Evolutionary conservation across 2,113 vertebrate genomes (phyloP).

Genomic region (Cricetomys ansorgei): DNA sequence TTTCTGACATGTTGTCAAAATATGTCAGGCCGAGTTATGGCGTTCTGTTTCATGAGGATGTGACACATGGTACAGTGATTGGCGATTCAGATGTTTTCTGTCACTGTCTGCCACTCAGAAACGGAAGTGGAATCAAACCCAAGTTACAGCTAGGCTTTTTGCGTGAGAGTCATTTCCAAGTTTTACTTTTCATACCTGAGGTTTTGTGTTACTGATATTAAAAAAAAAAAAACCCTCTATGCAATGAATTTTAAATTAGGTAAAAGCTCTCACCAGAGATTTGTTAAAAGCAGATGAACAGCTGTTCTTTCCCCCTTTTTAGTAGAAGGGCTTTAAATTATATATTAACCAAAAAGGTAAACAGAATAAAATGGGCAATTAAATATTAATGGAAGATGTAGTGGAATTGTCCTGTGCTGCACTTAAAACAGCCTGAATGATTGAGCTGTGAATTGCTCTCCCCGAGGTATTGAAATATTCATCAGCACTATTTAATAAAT

Average conservation of each 20-base stretch:
- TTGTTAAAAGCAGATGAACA: slow-evolving; percentile 91
- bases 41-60: slow-evolving; percentile 57
- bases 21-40: slow-evolving; percentile 60
- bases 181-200: slow-evolving; percentile 86
- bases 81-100: slow-evolving; percentile 46
- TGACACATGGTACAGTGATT: background rate
- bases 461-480: slow-evolving; percentile 92
- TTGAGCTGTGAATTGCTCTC: slow-evolving; percentile 92
- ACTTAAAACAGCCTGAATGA: slow-evolving; percentile 91
- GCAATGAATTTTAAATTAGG: slow-evolving; percentile 88
- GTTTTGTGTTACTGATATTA: slow-evolving; percentile 86
- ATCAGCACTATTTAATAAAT: slow-evolving; percentile 92
- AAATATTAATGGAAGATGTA: slow-evolving; percentile 93
- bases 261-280: slow-evolving; percentile 88
- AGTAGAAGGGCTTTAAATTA: slow-evolving; percentile 91
- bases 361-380: slow-evolving; percentile 93
- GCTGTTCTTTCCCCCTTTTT: slow-evolving; percentile 85
- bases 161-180: slow-evolving; percentile 75
- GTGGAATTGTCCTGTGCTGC: slow-evolving; percentile 91
- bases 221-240: slow-evolving; percentile 85
- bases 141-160: slow-evolving; percentile 64
- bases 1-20: slow-evolving; percentile 71
- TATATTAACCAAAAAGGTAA: slow-evolving; percentile 93
- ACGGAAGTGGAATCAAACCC: slow-evolving; percentile 69
- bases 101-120: slow-evolving; percentile 72